Conservation (phyloP, 2,888 invertebrate species). For the Cephus rjabovi region DNA sequence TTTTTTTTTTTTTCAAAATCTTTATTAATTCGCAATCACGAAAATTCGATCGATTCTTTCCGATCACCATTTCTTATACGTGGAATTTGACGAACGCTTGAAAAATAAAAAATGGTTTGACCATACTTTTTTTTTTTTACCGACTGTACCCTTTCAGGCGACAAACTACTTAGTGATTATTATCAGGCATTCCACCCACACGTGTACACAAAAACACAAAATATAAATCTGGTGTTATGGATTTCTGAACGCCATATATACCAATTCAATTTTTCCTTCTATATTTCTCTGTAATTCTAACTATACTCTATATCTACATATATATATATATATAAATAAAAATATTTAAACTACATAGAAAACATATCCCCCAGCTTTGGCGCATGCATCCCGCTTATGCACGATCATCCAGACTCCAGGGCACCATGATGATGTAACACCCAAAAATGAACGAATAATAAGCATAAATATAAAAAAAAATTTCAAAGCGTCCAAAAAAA, state of each 20-base stretch:
- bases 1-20: too few relatives aligned
- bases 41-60: too few relatives aligned
- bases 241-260: conserved; percentile 59
- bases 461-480: neutral
- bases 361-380: conserved; percentile 25
- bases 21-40: too few relatives aligned
- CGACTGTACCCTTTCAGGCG: too few relatives aligned
- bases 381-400: conserved; percentile 40
- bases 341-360: conserved; percentile 1
- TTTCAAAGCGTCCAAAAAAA: too few relatives aligned
- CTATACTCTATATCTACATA: neutral
- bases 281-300: conserved; percentile 30
- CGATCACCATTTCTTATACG: too few relatives aligned
- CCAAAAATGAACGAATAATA: neutral
- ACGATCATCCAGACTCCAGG: conserved; percentile 23
- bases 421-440: neutral
- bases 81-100: too few relatives aligned
- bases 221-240: conserved; percentile 60
- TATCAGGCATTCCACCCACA: too few relatives aligned
- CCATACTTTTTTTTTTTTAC: too few relatives aligned
- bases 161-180: too few relatives aligned
- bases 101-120: too few relatives aligned
- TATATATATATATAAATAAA: conserved; percentile 6
- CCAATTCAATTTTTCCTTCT: conserved; percentile 21
- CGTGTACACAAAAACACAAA: too few relatives aligned